Percentiles rank a stretch among this genome's conserved stretches.
Evolutionary conservation across 1,140 invertebrate species (phyloP).

Genomic region (Drosophila subobscura): DNA sequence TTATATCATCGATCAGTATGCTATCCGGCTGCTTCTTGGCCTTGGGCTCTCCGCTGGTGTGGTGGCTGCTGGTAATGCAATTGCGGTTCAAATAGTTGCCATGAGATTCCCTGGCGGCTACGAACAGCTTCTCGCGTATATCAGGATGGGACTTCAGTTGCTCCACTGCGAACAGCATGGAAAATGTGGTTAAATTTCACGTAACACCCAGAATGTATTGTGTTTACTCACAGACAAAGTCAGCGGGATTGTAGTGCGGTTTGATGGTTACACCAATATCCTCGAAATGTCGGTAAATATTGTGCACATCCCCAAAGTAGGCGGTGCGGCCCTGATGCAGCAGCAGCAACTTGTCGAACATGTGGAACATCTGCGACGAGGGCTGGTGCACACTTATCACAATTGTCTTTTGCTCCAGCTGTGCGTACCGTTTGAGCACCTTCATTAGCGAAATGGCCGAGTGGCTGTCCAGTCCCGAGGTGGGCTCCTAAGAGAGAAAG

Average conservation of each 20-base stretch:
- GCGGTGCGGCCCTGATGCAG: slow-evolving; percentile 91
- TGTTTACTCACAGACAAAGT: slow-evolving; percentile 90
- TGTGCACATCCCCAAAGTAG: slow-evolving; percentile 91
- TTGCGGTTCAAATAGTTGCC: slow-evolving; percentile 85
- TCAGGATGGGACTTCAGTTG: slow-evolving; percentile 90
- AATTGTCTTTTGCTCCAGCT: slow-evolving; percentile 91
- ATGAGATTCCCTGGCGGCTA: slow-evolving; percentile 85
- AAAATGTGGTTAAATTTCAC: not conserved
- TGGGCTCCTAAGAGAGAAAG: slow-evolving; percentile 89
- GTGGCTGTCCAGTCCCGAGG: slow-evolving; percentile 93
- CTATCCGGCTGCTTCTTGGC: slow-evolving; percentile 61
- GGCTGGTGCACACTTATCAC: slow-evolving; percentile 94
- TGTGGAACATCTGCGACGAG: slow-evolving; percentile 94
- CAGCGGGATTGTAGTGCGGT: slow-evolving; percentile 93
- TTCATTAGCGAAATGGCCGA: slow-evolving; percentile 91
- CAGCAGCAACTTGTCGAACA: slow-evolving; percentile 92
- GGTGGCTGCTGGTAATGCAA: slow-evolving; percentile 84
- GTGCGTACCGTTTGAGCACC: slow-evolving; percentile 90
- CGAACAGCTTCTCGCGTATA: slow-evolving; percentile 88
- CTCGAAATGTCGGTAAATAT: slow-evolving; percentile 91
- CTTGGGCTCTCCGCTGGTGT: slow-evolving; percentile 21
- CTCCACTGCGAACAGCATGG: slow-evolving; percentile 86
- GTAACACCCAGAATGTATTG: not conserved
- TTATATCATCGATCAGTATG: slow-evolving; percentile 74
- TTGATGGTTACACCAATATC: slow-evolving; percentile 89